Conservation (phyloP, 2,113 vertebrate species). For the Azemiops feae region DNA sequence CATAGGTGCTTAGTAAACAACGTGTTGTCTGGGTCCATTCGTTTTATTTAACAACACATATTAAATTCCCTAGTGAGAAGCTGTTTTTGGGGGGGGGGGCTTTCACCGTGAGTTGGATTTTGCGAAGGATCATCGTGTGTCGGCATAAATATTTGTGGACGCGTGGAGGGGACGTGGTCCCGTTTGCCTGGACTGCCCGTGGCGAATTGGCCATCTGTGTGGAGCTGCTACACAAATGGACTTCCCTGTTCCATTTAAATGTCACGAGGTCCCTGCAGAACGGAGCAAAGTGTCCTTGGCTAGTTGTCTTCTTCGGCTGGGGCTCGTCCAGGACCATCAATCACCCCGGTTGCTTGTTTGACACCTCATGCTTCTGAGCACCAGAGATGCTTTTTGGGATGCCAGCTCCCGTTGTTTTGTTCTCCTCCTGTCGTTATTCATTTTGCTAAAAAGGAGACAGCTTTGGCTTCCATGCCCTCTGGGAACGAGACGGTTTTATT, state of each 20-base stretch:
- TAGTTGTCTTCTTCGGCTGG: too few relatives aligned
- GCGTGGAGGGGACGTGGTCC: not conserved
- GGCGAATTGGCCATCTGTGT: not conserved
- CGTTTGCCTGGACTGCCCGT: too few relatives aligned
- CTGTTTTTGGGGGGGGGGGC: too few relatives aligned
- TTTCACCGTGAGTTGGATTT: not conserved
- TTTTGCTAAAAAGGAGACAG: not conserved
- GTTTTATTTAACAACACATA: too few relatives aligned
- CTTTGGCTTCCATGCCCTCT: not conserved
- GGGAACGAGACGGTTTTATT: not conserved
- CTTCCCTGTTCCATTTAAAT: not conserved
- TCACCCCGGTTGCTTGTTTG: not conserved
- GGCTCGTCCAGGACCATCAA: not conserved
- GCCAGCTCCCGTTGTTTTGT: not conserved
- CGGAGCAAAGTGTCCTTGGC: not conserved
- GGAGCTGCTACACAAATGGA: not conserved
- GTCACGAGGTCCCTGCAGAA: not conserved
- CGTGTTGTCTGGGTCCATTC: too few relatives aligned
- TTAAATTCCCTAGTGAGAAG: too few relatives aligned
- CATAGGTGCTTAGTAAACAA: too few relatives aligned
- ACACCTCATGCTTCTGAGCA: not conserved
- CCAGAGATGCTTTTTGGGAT: not conserved
- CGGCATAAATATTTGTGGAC: not conserved
- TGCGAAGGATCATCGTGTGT: not conserved
- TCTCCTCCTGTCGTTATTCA: not conserved